Evolutionary conservation across 2,888 invertebrate species (phyloP), one percentile per base, ranked within the genome.

Genomic region (Nesidiocoris tenuis): DNA sequence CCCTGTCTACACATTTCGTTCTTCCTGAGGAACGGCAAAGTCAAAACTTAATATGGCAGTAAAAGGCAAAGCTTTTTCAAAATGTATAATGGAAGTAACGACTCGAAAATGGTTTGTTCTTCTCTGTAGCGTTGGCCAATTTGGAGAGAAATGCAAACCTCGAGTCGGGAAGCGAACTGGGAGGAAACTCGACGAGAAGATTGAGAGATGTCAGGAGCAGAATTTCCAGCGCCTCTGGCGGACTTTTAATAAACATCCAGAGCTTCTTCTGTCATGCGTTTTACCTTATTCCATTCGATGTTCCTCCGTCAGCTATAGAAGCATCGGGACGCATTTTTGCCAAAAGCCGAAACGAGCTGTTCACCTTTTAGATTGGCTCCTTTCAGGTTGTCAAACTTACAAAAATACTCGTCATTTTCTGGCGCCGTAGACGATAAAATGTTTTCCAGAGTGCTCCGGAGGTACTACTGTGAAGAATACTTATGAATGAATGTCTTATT

Each of bases 171-270:
- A 39, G 39, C 39, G n/a, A 39, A 39, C 39, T 3, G 12, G 12
- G 39, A 39, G 39, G 18, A 12, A 64, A 61, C 61, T 18, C 12
- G 12, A 17, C 65, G 39, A 19, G 65, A 65, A 65, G 67, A 67
- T 67, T 67, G 56, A 67, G 67, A 67, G 67, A 67, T 55, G 67
- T 67, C 67, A 67, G 55, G 22, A 55, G 67, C 67, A 67, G 67
- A 17, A 22, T 55, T 54, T 7, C 39, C 56, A 39, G 5, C 39
- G 39, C 39, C 39, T 3, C 3, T 12, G 39, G 39, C 17, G 55
- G 67, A 67, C 55, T 67, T 67, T 67, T 67, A 67, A 67, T 67
- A 67, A 67, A 54, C 67, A 67, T 67, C 67, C 21, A 22, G 22
- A 55, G 56, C 3, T 56, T 67, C 56, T 67, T 67, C 21, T n/a